Evolutionary conservation across 1,140 invertebrate genomes (phyloP).

Genomic region (Doryteuthis pealeii): DNA sequence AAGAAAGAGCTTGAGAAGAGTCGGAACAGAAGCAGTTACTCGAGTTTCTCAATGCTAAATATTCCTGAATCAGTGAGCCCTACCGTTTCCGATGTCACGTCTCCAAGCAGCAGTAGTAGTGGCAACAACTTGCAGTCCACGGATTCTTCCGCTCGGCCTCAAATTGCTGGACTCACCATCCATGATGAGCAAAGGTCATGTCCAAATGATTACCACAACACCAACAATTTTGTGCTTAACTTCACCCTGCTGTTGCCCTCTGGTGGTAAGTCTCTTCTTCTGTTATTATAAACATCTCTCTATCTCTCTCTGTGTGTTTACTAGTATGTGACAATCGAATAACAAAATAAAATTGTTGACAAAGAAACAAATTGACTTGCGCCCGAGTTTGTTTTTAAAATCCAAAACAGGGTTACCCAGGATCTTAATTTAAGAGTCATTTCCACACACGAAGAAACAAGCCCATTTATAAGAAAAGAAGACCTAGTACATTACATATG

Average conservation of each 20-base stretch:
- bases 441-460: no score
- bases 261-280: neutral
- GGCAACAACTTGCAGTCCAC: neutral
- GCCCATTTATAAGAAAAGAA: no score
- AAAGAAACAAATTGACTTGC: no score
- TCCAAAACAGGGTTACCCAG: no score
- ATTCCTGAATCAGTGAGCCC: neutral
- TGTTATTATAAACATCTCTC: no score
- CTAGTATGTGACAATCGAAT: no score
- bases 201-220: neutral
- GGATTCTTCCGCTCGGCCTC: neutral
- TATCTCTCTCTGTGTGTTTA: no score
- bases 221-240: constrained; percentile 1
- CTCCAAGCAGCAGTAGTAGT: neutral
- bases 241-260: neutral
- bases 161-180: constrained; percentile 1
- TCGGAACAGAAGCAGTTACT: neutral
- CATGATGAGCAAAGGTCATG: neutral
- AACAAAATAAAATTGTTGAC: no score
- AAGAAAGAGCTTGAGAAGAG: neutral
- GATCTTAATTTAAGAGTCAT: no score
- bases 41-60: neutral
- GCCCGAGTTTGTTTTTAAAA: no score
- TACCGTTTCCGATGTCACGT: neutral
- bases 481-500: no score